These are phyloP conservation scores for Apocheima hispidaria DNA, from an alignment of 2,888 invertebrate genomes.

Conservation along the genomic window DNA sequence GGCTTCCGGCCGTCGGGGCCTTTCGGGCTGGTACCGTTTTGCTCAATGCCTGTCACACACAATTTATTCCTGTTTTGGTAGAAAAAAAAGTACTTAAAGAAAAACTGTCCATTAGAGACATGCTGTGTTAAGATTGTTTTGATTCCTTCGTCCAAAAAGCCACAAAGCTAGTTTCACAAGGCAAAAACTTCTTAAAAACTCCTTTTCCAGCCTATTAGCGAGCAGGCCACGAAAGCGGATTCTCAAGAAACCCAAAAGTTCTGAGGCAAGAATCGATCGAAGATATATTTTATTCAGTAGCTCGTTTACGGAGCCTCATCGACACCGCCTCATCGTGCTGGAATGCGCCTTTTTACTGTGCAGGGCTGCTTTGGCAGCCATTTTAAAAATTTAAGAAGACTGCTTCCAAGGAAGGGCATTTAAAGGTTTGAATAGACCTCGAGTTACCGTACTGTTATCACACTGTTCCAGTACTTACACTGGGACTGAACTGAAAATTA, in stretches of 20 bases:
- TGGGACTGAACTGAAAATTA: too few species aligned
- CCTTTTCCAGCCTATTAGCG: neutral
- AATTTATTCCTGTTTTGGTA: too few species aligned
- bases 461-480: neutral
- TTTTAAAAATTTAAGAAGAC: conserved; percentile 24
- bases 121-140: too few species aligned
- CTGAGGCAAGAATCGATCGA: conserved; percentile 31
- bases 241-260: neutral
- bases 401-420: neutral
- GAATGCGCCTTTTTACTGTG: conserved; percentile 29
- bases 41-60: too few species aligned
- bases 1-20: too few species aligned
- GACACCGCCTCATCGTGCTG: conserved; percentile 23
- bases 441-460: neutral
- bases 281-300: conserved; percentile 40
- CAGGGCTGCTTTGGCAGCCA: conserved; percentile 1
- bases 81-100: too few species aligned
- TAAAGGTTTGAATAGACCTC: neutral
- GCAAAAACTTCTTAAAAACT: too few species aligned
- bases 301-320: conserved; percentile 35
- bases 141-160: too few species aligned
- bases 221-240: neutral
- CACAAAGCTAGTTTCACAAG: too few species aligned
- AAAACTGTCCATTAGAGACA: neutral
- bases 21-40: too few species aligned